A percentile compares a stretch with the other conserved stretches of the same genome.
These are phyloP conservation scores for Chascanopsetta lugubris DNA, from an alignment of 2,113 vertebrate species.

Conservation along the genomic window DNA sequence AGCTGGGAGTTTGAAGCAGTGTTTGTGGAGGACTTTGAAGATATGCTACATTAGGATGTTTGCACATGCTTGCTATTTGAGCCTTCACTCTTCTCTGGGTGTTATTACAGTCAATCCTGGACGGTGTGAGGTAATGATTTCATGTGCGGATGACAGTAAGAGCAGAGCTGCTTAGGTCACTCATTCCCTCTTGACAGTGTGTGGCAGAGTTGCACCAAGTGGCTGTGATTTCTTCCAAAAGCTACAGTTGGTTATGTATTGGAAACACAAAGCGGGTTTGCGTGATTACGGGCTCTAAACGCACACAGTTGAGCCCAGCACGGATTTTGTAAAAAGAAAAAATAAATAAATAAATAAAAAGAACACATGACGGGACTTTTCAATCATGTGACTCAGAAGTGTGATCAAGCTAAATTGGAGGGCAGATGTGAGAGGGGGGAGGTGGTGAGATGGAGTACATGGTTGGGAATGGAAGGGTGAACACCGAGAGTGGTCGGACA, in stretches of 20 bases:
- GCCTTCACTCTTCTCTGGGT: slow-evolving; percentile 54
- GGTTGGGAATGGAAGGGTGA: slow-evolving; percentile 55
- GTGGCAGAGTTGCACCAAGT: slow-evolving; percentile 59
- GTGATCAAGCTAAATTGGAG: slow-evolving; percentile 63
- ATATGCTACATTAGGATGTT: slow-evolving; percentile 63
- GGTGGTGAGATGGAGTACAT: slow-evolving; percentile 61
- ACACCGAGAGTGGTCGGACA: slow-evolving; percentile 58
- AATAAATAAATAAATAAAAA: too few relatives aligned
- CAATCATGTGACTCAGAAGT: slow-evolving; percentile 56
- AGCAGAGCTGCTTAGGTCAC: slow-evolving; percentile 56
- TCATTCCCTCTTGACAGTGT: slow-evolving; percentile 69
- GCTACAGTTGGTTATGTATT: slow-evolving; percentile 62
- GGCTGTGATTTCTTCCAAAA: slow-evolving; percentile 65
- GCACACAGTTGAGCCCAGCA: slow-evolving; percentile 10
- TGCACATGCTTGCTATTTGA: slow-evolving; percentile 59
- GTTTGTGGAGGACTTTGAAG: slow-evolving; percentile 31
- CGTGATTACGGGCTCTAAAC: slow-evolving; percentile 64
- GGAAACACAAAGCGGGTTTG: slow-evolving; percentile 67
- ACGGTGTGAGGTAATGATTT: slow-evolving; percentile 63
- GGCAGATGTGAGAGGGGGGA: slow-evolving; percentile 59
- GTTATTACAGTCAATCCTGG: slow-evolving; percentile 62
- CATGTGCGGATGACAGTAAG: slow-evolving; percentile 67
- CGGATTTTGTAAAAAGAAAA: too few relatives aligned
- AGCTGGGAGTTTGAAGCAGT: slow-evolving; percentile 28
- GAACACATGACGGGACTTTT: slow-evolving; percentile 33